Base-by-base conservation (phyloP, 2,797 vertebrate genomes). In the Picus viridis region DNA sequence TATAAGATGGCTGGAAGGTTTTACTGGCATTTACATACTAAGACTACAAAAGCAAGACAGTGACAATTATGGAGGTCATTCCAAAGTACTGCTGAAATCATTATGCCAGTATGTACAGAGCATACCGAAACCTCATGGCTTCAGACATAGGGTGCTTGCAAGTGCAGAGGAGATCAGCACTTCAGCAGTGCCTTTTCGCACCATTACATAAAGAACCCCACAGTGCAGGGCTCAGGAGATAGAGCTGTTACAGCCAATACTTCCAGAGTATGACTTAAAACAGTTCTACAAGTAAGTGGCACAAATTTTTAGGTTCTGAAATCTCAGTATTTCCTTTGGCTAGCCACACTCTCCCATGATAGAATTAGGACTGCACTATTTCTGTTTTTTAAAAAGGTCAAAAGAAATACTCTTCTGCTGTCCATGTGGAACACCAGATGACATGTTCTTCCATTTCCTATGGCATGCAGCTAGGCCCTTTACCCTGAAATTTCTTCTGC, bases 141-240 rank as follows among this genome's bases (percentile, higher is more conserved):
- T 69, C 41, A 74, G 23, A 73, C 23, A 79, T 23, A 76, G 26
- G 43, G 39, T 88, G 61, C 32, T 32, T 88, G 30, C 39, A 58
- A 64, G 43, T 30, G 53, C 57, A 81, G 61, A 83, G 65, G 29
- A 81, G 70, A 32, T 39, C 83, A 80, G 18, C 5, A 12, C 41
- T 84, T 74, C 56, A 79, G 86, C 88, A 74, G 47, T 24, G 58
- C 16, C 27, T 92, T 94, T 92, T 79, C 56, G 79, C 58, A 56
- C 8, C 5, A 2, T 34, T 59, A 67, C 67, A 79, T 24, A 64
- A 73, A 93, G 83, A 62, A 47, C 34, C 11, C 34, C 53, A 54
- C 1, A 1, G 59, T 36, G n/a, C 71, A 84, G 34, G 70, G 57
- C 59, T 57, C 34, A 47, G 63, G 45, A 87, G 74, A 67, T 12